Evolutionary conservation across 2,113 vertebrate genomes (phyloP), one percentile per base, ranked within the genome.

Genomic region (Antennarius striatus): DNA sequence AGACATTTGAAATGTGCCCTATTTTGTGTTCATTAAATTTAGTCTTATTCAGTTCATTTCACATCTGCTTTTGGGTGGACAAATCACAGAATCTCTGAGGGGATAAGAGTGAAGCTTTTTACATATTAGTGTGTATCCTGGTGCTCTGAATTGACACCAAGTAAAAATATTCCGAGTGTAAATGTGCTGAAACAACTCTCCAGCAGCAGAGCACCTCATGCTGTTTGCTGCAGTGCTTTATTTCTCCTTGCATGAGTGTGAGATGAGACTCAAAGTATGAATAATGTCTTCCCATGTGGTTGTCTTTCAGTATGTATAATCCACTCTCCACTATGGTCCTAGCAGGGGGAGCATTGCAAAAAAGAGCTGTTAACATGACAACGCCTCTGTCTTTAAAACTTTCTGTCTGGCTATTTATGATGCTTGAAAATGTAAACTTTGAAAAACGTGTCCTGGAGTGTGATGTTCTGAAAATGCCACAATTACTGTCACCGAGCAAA

Each of bases 211-310:
- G 74, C 10, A 9, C 10, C 10, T 71, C 81, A 15, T 63, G 79
- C 79, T 81, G 77, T 68, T 72, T 78, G 63, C 73, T 71, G 82
- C 80, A 83, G 75, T 73, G 71, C 60, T 78, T 63, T 83, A 63
- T 54, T 9, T 81, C 73, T 78, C 60, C 42, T 66, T 80, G 68
- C 57, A 69, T 68, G 73, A 76, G 77, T 55, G 74, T 54, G 66
- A 79, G 62, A 80, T 80, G 76, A 75, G 68, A 68, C 56, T 78
- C 47, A 57, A 50, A 49, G 62, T 70, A 70, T 79, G 77, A 85
- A 81, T 79, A 75, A 83, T 79, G 68, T 66, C 64, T 57, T 80
- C 84, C 63, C 75, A 70, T 50, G 63, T 80, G 73, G 48, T 58
- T 77, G 64, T 56, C 50, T 80, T 68, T 85, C 29, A 16, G 68